A percentile compares a stretch with the other conserved stretches of the same genome.
Conservation (phyloP, 37 sponge, comb jelly and placozoan genomes). For the Lycopodina hypogea region DNA sequence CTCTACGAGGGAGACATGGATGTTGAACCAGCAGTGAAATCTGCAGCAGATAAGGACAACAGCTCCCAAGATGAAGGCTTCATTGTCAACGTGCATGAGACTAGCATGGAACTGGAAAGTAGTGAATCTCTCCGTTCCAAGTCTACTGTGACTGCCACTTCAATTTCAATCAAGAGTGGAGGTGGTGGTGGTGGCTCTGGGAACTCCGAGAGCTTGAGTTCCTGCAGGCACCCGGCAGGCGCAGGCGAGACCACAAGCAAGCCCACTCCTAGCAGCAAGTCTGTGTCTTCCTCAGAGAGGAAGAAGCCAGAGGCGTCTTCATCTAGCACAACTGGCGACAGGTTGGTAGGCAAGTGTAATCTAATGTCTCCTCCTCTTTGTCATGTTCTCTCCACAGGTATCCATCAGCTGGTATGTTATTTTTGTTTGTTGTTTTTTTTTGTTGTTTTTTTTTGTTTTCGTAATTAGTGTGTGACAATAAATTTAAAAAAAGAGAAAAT, state of each 20-base stretch:
- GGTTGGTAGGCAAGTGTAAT: slow-evolving; percentile 2
- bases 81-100: slow-evolving; percentile 17
- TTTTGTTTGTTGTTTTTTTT: no score
- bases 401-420: no score
- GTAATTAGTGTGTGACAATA: no score
- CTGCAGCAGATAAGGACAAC: neutral
- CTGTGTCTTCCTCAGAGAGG: neutral
- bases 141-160: neutral
- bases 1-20: slow-evolving; percentile 56
- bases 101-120: slow-evolving; percentile 12
- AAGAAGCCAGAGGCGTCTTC: neutral
- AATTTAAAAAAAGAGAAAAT: no score
- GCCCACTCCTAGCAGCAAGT: neutral
- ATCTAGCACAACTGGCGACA: neutral
- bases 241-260: neutral
- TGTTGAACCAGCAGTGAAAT: neutral
- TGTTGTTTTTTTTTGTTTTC: no score
- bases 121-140: neutral
- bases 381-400: slow-evolving; percentile 2
- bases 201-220: neutral
- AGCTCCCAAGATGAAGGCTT: slow-evolving; percentile 31
- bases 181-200: neutral
- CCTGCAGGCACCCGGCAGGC: neutral
- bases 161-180: neutral
- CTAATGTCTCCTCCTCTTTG: neutral